Conservation (phyloP, 2,113 vertebrate genomes). For the Microcebus lehilahytsara region DNA sequence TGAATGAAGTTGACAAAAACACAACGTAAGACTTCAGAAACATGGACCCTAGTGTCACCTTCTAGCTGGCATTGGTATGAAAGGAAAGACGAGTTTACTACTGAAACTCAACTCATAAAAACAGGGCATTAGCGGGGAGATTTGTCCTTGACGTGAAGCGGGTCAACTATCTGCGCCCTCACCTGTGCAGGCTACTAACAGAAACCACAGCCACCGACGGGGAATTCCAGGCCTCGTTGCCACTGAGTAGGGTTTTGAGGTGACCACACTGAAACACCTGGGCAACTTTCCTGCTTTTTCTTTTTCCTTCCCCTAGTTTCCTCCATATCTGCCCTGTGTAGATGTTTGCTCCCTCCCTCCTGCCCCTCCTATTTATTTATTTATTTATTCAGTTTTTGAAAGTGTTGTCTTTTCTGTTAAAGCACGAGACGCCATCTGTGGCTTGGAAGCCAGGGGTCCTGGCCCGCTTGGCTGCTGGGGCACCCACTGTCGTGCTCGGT, state of each 20-base stretch:
- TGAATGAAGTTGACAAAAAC: not conserved
- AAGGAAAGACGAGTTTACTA: not conserved
- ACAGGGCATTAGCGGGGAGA: not conserved
- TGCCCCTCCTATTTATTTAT: not conserved
- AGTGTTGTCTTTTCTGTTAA: not conserved
- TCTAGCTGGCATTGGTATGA: accelerated
- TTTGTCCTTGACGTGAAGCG: not conserved
- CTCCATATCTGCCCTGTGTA: not conserved
- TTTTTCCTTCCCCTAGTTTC: not conserved
- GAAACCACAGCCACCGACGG: not conserved
- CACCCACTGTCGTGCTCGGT: accelerated
- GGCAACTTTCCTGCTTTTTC: not conserved
- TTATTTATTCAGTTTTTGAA: not conserved
- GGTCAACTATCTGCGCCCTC: accelerated
- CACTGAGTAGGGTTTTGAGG: not conserved
- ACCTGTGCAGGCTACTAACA: not conserved
- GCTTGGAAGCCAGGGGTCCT: not conserved
- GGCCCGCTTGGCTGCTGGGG: not conserved
- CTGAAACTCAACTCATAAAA: not conserved
- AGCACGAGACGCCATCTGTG: too few species aligned
- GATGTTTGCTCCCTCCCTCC: not conserved
- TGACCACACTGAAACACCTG: not conserved
- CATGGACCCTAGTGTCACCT: not conserved
- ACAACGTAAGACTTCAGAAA: not conserved
- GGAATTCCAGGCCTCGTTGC: not conserved